Percentiles rank a stretch among this genome's conserved stretches.
These are phyloP conservation scores for Lasioglossum zephyrum DNA, from an alignment of 2,888 invertebrate species.

Conservation along the genomic window DNA sequence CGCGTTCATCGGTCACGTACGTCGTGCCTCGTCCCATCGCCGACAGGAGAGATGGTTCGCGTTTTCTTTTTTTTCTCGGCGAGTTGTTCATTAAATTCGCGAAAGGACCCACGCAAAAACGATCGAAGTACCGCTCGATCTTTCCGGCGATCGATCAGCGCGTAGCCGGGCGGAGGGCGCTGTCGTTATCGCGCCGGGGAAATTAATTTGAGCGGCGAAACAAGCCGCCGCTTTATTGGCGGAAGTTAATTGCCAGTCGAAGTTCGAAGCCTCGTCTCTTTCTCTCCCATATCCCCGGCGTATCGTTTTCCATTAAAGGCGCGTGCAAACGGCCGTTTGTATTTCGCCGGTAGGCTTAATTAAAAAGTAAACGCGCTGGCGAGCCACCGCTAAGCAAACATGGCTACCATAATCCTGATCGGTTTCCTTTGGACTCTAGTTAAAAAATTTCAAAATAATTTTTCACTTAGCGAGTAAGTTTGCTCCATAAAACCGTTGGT, in stretches of 20 bases:
- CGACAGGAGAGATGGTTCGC: neutral
- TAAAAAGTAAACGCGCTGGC: conserved; percentile 55
- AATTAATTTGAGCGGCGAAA: conserved; percentile 69
- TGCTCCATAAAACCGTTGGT: too few species aligned
- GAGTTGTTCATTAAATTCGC: conserved; percentile 49
- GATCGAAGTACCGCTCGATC: conserved; percentile 46
- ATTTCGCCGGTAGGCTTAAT: conserved; percentile 57
- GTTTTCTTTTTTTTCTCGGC: neutral
- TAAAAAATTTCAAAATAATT: too few species aligned
- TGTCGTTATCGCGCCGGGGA: conserved; percentile 66
- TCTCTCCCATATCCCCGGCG: conserved; percentile 5
- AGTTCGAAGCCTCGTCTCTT: conserved; percentile 38
- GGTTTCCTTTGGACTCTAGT: neutral
- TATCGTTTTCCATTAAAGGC: conserved; percentile 63
- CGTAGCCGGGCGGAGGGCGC: conserved; percentile 46
- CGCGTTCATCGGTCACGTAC: neutral
- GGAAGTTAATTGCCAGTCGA: conserved; percentile 65
- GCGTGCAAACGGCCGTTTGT: conserved; percentile 54
- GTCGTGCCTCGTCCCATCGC: neutral
- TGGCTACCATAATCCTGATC: neutral
- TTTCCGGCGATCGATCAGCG: conserved; percentile 59
- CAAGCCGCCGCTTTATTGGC: conserved; percentile 68
- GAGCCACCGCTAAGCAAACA: neutral
- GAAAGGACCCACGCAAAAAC: conserved; percentile 45
- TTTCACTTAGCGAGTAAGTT: too few species aligned